Base-by-base conservation (phyloP, 2,797 vertebrate genomes). In the Sebastes matsubarae region DNA sequence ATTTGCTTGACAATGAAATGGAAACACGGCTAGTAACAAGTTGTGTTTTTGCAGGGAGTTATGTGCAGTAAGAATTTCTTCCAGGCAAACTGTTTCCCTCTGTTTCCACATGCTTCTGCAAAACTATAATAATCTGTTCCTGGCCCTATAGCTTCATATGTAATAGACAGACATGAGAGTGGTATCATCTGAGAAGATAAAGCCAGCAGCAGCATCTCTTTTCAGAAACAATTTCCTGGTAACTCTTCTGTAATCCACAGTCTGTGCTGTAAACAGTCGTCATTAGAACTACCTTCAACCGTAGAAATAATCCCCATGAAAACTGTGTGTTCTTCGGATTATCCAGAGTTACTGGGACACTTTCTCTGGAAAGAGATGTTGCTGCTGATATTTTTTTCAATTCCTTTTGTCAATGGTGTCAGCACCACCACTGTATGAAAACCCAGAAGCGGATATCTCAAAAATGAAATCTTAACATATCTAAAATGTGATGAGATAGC, bases 291-390 rank as follows among this genome's bases (percentile, higher is more conserved):
- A 27, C 30, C 13, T 42, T 65, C 30, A 32, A 27, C 11, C 2
- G 4, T 22, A 59, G 46, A 69, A 64, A 81, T 79, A 85, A 74
- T 77, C 69, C 38, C 32, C 34, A 2, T 69, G 24, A 42, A 76
- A 59, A 65, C 66, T 38, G 16, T 78, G 69, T 69, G 73, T 66
- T 58, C 59, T 60, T 27, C 72, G 67, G 58, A 79, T 75, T 83
- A 79, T 73, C 70, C 59, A 8, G 66, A 60, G 55, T 52, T 63
- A 69, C 63, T 24, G 69, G 54, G 22, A 57, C 52, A 36, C 29
- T 63, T 72, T 63, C 52, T 66, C 54, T 29, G 25, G 24, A 25
- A 69, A 63, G 8, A 54, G n/a, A 32, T 55, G 3, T 18, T 71
- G 18, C 22, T 75, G 67, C 4, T 75, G 32, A 70, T 67, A 68